phyloP scores from a whole-genome alignment of 2,113 vertebrate species.

The Microcebus murinus region DNA sequence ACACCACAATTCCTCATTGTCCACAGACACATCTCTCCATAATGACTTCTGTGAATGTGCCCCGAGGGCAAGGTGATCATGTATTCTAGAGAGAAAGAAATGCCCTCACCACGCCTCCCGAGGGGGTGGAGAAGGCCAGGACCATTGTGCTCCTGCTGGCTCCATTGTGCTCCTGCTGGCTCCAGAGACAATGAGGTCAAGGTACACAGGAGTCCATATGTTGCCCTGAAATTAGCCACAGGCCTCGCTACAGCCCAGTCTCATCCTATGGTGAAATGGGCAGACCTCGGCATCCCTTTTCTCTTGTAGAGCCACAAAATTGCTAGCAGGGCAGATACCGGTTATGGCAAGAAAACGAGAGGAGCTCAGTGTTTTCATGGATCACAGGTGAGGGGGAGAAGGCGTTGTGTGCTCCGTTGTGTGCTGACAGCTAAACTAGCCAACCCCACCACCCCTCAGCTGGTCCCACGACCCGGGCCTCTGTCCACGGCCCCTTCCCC shows the following conservation, averaged over 20 bases:
- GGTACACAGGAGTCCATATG: background rate
- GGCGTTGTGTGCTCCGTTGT: background rate
- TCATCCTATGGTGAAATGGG: background rate
- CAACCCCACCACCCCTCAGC: conserved; percentile 42
- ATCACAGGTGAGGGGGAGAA: background rate
- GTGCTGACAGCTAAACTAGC: conserved; percentile 50
- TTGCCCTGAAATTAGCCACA: conserved; percentile 28
- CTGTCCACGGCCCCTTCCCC: conserved; percentile 3
- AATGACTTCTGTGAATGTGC: background rate
- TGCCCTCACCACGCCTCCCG: background rate
- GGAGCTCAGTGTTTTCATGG: background rate
- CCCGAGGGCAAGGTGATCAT: conserved; percentile 28
- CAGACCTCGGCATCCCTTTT: background rate
- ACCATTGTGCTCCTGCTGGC: background rate
- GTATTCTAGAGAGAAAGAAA: conserved; percentile 41
- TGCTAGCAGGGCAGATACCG: background rate
- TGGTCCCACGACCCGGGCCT: conserved; percentile 74
- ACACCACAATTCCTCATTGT: background rate
- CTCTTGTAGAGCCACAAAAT: background rate
- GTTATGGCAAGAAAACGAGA: background rate
- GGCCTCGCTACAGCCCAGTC: background rate
- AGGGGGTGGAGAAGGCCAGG: background rate
- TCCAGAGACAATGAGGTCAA: background rate
- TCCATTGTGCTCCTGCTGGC: background rate
- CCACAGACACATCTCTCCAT: background rate